A percentile compares a stretch with the other conserved stretches of the same genome.
Evolutionary conservation across 2,888 invertebrate genomes (phyloP).

Genomic region (Pogonocherus hispidulus): DNA sequence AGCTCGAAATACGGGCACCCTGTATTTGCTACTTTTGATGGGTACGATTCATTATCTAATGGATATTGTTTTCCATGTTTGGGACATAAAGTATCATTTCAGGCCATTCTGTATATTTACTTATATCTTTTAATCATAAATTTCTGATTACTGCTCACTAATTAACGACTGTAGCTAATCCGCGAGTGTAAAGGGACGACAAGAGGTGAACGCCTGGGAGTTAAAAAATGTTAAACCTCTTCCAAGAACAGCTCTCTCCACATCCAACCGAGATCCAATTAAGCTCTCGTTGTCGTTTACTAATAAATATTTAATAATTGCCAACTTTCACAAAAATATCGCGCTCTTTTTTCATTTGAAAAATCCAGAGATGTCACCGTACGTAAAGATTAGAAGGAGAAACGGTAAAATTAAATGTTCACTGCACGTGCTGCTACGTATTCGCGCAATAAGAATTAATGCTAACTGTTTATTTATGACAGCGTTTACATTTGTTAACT

Average conservation of each 20-base stretch:
- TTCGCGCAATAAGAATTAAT: conserved; percentile 51
- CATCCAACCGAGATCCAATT: conserved; percentile 50
- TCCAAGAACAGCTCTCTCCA: conserved; percentile 36
- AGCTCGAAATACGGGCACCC: no score
- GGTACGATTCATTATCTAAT: no score
- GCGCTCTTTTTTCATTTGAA: conserved; percentile 41
- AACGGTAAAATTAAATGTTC: conserved; percentile 44
- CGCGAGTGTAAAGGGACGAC: conserved; percentile 1
- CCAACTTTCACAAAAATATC: conserved; percentile 52
- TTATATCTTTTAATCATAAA: not conserved
- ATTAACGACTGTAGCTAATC: not conserved
- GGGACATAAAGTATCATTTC: not conserved
- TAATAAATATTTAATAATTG: conserved; percentile 53
- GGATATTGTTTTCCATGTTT: no score
- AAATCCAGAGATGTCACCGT: conserved; percentile 46
- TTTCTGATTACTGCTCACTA: not conserved
- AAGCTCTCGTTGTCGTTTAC: conserved; percentile 44
- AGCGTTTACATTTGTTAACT: conserved; percentile 51
- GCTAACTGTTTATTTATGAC: conserved; percentile 51
- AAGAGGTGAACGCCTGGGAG: conserved; percentile 8
- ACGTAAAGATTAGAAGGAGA: conserved; percentile 50
- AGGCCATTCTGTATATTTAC: not conserved
- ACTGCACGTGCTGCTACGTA: conserved; percentile 47
- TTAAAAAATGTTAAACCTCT: conserved; percentile 30
- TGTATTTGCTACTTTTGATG: no score